Conservation (phyloP, 2,888 invertebrate genomes). For the Rhamphomyia laevipes region DNA sequence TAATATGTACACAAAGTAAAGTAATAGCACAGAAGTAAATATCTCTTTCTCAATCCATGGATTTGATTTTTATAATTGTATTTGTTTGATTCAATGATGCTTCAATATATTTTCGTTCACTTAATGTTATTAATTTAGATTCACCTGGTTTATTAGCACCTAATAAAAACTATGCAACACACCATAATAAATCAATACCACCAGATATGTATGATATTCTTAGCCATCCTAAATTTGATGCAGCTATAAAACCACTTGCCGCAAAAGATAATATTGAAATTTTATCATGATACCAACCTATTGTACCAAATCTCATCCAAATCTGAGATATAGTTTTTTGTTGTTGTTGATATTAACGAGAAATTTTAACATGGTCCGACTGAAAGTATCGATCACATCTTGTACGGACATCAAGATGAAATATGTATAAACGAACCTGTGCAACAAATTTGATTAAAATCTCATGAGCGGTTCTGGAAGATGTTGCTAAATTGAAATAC, state of each 20-base stretch:
- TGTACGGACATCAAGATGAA: too few species aligned
- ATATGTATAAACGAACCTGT: too few species aligned
- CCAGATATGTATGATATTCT: constrained; percentile 67
- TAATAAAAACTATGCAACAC: constrained; percentile 44
- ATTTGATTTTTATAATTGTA: constrained; percentile 20
- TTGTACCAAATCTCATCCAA: constrained; percentile 69
- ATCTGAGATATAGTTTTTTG: constrained; percentile 55
- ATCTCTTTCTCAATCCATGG: constrained; percentile 72
- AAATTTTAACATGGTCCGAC: constrained; percentile 54
- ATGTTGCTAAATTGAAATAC: too few species aligned
- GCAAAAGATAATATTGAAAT: constrained; percentile 60
- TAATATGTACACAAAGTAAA: constrained; percentile 59
- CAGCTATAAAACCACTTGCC: constrained; percentile 58
- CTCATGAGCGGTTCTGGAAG: too few species aligned
- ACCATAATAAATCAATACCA: constrained; percentile 48
- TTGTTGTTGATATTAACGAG: constrained; percentile 57
- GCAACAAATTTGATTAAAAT: too few species aligned
- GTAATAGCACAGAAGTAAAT: constrained; percentile 61
- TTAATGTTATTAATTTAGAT: constrained; percentile 46
- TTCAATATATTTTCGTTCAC: constrained; percentile 57
- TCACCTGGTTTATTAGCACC: constrained; percentile 54
- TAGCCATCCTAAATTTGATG: constrained; percentile 60
- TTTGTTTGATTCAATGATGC: constrained; percentile 42
- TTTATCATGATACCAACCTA: too few species aligned
- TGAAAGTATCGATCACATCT: constrained; percentile 54